These are phyloP conservation scores for Bettongia penicillata DNA, from an alignment of 2,113 vertebrate genomes.

Conservation along the genomic window DNA sequence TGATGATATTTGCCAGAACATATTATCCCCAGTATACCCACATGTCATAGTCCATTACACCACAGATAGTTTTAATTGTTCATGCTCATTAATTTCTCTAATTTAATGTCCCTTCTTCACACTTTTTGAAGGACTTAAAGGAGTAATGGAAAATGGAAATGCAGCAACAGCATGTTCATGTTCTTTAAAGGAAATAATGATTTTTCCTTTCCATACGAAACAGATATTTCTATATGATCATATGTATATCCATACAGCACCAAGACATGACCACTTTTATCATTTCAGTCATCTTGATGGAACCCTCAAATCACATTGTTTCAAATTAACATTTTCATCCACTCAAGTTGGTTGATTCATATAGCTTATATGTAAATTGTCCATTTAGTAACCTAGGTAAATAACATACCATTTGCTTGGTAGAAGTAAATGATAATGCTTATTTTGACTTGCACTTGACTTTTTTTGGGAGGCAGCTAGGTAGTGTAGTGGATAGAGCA, in stretches of 20 bases:
- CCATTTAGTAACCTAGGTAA: constrained; percentile 65
- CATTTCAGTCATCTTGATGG: constrained; percentile 32
- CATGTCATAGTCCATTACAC: constrained; percentile 28
- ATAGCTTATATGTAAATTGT: constrained; percentile 27
- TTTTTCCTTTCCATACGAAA: constrained; percentile 19
- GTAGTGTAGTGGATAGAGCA: too few relatives aligned
- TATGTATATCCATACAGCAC: constrained; percentile 30
- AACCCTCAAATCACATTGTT: neutral
- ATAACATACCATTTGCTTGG: constrained; percentile 46
- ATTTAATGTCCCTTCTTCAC: constrained; percentile 31
- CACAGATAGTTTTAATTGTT: constrained; percentile 49
- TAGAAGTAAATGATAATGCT: constrained; percentile 64
- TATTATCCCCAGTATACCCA: constrained; percentile 33
- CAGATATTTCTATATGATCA: constrained; percentile 11
- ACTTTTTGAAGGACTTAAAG: constrained; percentile 27
- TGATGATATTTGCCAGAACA: constrained; percentile 48
- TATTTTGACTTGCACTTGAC: neutral
- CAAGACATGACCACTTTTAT: neutral
- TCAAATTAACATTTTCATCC: constrained; percentile 10
- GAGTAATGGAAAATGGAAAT: constrained; percentile 31
- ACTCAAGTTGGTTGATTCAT: neutral
- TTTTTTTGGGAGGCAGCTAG: too few relatives aligned
- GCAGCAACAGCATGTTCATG: neutral
- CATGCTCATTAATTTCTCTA: constrained; percentile 46
- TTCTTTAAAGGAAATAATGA: constrained; percentile 38